Base-by-base conservation (phyloP, 2,888 invertebrate species). In the Noctuana brunneofusca region DNA sequence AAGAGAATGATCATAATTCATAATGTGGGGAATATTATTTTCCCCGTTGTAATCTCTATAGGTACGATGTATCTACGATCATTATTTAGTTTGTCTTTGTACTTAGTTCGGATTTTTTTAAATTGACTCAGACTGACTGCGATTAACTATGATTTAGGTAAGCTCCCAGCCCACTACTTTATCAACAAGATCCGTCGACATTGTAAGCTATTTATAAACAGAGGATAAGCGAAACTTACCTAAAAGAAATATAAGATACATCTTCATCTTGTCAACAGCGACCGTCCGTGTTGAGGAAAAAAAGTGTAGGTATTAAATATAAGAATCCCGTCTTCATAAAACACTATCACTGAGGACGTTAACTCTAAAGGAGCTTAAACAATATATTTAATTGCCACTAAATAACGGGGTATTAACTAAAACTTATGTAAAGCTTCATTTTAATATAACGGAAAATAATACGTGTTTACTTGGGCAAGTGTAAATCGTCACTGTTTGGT, bases 211-310 rank as follows among this genome's bases (percentile, higher is more conserved):
- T 53, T 16, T 11, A 11, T 11, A 46, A 46, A 38, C 16, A 2
- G 20, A 41, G 2, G 11, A n/a, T 22, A 38, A 54, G 38, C 22
- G 9, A 53, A 76, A 86, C 89, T 90, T 68, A 90, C 89, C 89
- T 65, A 83, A 75, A 81, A 86, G 83, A 76, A 87, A 72, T 65
- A 83, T 68, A 65, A 81, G 73, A 74, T 69, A 78, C 69, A 82
- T 75, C 71, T 72, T 74, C 89, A 89, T 90, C 79, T 75, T 73
- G 72, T 70, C 70, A 66, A 67, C 69, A 69, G 74, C 71, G 68
- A 66, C 67, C 71, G 18, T 27, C 3, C 11, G 20, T 54, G 69
- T 71, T 80, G 73, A 16, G 67, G 79, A 84, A 84, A 84, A 86
- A 84, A 86, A 73, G 4, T 38, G 35, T 38, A 38, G 14, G 3